Percentiles rank a stretch among this genome's conserved stretches.
phyloP scores from a whole-genome alignment of 2,888 invertebrate species.

The Ormia ochracea region DNA sequence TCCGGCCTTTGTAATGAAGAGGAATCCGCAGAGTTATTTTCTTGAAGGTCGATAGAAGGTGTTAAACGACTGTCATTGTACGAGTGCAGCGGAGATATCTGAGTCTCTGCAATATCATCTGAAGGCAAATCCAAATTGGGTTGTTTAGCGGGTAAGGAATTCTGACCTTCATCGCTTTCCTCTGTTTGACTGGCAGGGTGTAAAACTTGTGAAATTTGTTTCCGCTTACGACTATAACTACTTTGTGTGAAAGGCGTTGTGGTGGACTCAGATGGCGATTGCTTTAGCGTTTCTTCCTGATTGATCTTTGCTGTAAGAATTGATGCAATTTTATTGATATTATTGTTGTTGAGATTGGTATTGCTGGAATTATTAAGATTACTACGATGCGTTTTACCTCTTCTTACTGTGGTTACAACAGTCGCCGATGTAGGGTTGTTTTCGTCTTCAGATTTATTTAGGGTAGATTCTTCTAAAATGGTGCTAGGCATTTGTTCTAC shows the following conservation, averaged over 20 bases:
- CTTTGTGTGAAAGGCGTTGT: constrained; percentile 62
- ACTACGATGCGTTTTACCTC: constrained; percentile 71
- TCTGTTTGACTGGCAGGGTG: constrained; percentile 62
- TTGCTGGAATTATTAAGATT: constrained; percentile 59
- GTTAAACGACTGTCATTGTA: constrained; percentile 52
- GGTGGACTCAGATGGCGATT: constrained; percentile 21
- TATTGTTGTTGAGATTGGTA: constrained; percentile 68
- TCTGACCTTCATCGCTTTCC: constrained; percentile 59
- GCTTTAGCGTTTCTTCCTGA: constrained; percentile 47
- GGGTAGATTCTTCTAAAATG: constrained; percentile 63
- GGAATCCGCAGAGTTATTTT: constrained; percentile 65
- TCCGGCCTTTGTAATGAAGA: constrained; percentile 64
- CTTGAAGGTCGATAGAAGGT: constrained; percentile 62
- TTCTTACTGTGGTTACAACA: constrained; percentile 64
- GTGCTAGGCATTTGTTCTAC: constrained; percentile 39
- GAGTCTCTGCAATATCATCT: constrained; percentile 49
- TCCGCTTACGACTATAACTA: constrained; percentile 75
- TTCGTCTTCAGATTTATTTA: constrained; percentile 57
- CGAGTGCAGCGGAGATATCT: constrained; percentile 58
- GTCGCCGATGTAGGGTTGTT: constrained; percentile 33
- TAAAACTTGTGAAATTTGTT: constrained; percentile 69
- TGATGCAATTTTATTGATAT: constrained; percentile 72
- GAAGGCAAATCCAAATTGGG: constrained; percentile 63
- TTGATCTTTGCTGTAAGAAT: constrained; percentile 70
- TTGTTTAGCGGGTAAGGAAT: constrained; percentile 67